Percentiles rank a stretch among this genome's conserved stretches.
Conservation (phyloP, 2,113 vertebrate genomes). For the Potamarius usumacintae region DNA sequence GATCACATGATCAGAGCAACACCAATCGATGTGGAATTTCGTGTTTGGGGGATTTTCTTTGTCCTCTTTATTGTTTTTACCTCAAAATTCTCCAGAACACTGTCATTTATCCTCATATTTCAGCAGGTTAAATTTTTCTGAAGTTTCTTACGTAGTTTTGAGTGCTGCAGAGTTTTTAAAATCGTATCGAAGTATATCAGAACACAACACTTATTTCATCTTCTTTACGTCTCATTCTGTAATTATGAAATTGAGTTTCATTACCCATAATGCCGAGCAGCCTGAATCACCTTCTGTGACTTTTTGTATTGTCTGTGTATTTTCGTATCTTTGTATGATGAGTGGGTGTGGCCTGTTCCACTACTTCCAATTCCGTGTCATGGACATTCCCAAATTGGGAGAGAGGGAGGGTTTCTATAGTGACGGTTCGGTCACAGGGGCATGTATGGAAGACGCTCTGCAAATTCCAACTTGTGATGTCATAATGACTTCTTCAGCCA, state of each 20-base stretch:
- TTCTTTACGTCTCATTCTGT: neutral
- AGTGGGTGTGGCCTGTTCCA: too few relatives aligned
- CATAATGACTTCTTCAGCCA: neutral
- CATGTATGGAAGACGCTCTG: fast-evolving
- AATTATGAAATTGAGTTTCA: neutral
- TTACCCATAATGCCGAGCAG: neutral
- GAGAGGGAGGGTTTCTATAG: neutral
- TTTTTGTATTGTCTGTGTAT: too few relatives aligned
- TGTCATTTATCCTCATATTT: neutral
- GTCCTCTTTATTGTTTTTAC: neutral
- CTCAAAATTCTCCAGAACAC: neutral
- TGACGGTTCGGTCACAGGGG: neutral
- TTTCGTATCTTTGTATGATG: neutral
- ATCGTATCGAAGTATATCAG: too few relatives aligned
- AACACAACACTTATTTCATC: neutral
- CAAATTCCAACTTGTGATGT: neutral
- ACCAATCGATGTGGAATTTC: neutral
- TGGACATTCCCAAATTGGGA: neutral
- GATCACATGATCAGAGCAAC: neutral
- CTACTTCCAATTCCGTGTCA: neutral
- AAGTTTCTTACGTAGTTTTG: too few relatives aligned
- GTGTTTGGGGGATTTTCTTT: neutral
- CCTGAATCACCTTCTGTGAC: neutral
- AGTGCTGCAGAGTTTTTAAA: too few relatives aligned
- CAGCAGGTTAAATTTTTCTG: neutral